Evolutionary conservation across 2,888 invertebrate species (phyloP), one percentile per base, ranked within the genome.

Genomic region (Cataglyphis altisquamis): DNA sequence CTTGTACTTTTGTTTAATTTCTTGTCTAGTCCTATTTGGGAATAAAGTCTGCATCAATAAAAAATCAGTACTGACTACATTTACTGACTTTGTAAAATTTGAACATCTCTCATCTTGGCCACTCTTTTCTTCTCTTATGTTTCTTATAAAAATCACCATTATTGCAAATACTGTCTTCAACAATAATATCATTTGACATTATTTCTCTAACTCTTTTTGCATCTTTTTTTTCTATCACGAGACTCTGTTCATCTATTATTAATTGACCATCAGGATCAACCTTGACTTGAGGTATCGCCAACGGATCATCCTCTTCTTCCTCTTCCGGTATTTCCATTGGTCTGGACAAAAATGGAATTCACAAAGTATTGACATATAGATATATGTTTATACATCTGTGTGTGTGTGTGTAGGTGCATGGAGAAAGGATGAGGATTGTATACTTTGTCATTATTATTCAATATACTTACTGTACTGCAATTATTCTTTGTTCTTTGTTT

Each of bases 1-100:
- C 93, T 98, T 98, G 93, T 98, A 99, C 95, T 99, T 99, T 45
- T 97, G 95, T 95, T 99, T 99, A 12, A 99, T 95, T 91, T 99
- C 98, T 78, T 96, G 95, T 18, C 99, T 95, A 0, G 96, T 97
- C 84, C 99, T 96, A 62, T 96, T 96, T 0, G 98, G 97, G 95
- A 99, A 98, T 62, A 98, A 95, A 72, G 97, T 96, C 84, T 97
- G 96, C 98, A 99, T 99, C 74, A 98, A 95, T 6, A 98, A 97
- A 95, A 99, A 99, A 95, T 99, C 99, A 0, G 99, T 98, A 0
- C 99, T 99, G 70, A 99, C 96, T 10, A 97, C 97, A 90, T 98
- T 98, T 12, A 99, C 95, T 21, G 0, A 98, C 98, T 91, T 97
- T 96, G 95, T 98, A 99, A 95, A 99, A 99, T 88, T 97, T 97